A percentile compares a stretch with the other conserved stretches of the same genome.
Evolutionary conservation across 2,113 vertebrate species (phyloP).

Genomic region (Cephalopholis sonnerati): DNA sequence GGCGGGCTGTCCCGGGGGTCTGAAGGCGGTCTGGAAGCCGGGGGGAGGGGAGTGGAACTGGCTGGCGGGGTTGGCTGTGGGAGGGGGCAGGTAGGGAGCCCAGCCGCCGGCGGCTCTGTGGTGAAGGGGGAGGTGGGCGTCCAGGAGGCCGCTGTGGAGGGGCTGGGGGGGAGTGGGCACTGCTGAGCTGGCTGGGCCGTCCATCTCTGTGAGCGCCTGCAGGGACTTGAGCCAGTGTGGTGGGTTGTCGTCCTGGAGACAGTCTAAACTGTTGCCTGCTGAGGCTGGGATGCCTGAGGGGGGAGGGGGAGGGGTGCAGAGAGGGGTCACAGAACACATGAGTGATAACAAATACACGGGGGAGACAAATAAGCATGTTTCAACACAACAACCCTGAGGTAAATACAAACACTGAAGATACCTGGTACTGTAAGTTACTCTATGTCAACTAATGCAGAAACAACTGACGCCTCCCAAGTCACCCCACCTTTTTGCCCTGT

Average conservation of each 20-base stretch:
- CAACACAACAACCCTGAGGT: background rate
- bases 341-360: constrained; percentile 13
- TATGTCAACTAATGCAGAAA: background rate
- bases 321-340: constrained; percentile 10
- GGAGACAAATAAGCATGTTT: background rate
- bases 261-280: constrained; percentile 96
- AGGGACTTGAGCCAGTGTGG: constrained; percentile 99
- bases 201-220: constrained; percentile 99
- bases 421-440: background rate
- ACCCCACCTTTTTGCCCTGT: no score
- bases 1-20: constrained; percentile 96
- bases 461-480: no score
- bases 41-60: constrained; percentile 97
- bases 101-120: constrained; percentile 97
- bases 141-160: constrained; percentile 87
- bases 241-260: constrained; percentile 98
- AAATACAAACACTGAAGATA: background rate
- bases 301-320: background rate
- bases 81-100: constrained; percentile 93
- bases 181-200: constrained; percentile 89
- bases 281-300: constrained; percentile 93
- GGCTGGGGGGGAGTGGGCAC: constrained; percentile 89
- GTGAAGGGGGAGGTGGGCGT: constrained; percentile 88
- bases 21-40: constrained; percentile 99
- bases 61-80: constrained; percentile 90